Conservation (phyloP, 2,113 vertebrate genomes). For the Furnarius figulus region DNA sequence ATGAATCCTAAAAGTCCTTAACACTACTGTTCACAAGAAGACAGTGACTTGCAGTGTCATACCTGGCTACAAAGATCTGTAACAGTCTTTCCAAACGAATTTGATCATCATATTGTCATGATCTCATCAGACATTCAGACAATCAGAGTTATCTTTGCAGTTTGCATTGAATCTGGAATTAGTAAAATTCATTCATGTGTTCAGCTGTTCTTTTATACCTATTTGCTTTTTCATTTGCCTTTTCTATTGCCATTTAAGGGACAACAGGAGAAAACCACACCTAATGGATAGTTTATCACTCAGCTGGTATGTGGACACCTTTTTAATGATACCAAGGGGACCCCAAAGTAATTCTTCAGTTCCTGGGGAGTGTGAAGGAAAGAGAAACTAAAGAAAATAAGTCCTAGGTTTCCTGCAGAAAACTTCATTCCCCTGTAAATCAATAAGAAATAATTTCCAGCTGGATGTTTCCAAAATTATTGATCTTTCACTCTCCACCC, state of each 20-base stretch:
- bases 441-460: background rate
- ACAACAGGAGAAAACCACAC: background rate
- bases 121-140: too few relatives aligned
- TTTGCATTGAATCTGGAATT: background rate
- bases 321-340: background rate
- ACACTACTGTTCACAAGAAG: rapidly evolving
- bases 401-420: background rate
- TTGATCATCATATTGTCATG: background rate
- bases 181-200: background rate
- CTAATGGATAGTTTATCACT: background rate
- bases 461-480: background rate
- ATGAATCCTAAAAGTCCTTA: background rate
- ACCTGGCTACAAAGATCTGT: background rate
- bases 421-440: background rate
- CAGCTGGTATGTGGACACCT: background rate
- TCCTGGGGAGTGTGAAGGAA: background rate
- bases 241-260: background rate
- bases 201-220: background rate
- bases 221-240: background rate
- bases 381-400: background rate
- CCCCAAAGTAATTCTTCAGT: background rate
- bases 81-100: background rate
- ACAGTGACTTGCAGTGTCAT: background rate
- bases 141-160: background rate
- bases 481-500: background rate